A percentile compares a stretch with the other conserved stretches of the same genome.
These are phyloP conservation scores for Hycleus phaleratus DNA, from an alignment of 1,140 invertebrate species.

Conservation along the genomic window DNA sequence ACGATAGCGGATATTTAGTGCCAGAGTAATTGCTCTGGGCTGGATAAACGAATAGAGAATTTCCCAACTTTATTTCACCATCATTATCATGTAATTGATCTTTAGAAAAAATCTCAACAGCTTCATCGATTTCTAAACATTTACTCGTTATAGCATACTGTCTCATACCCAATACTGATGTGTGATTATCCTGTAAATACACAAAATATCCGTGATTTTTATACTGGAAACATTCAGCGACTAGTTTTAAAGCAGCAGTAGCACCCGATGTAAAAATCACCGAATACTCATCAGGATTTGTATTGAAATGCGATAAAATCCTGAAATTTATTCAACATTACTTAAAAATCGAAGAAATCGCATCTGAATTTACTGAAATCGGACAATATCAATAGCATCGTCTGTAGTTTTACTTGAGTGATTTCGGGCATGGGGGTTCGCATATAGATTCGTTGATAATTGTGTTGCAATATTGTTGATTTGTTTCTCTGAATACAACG, in stretches of 20 bases:
- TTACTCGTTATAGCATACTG: conserved; percentile 34
- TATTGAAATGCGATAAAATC: conserved; percentile 78
- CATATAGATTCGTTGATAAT: conserved; percentile 64
- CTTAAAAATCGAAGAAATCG: not conserved
- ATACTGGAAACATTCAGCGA: conserved; percentile 70
- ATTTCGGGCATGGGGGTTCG: conserved; percentile 79
- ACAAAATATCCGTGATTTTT: conserved; percentile 56
- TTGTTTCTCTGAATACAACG: conserved; percentile 72
- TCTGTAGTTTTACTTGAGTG: conserved; percentile 62
- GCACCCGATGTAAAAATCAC: conserved; percentile 89
- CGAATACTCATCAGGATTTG: conserved; percentile 68
- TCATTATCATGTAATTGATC: not conserved
- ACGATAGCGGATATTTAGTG: conserved; percentile 73
- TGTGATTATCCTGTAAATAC: conserved; percentile 88
- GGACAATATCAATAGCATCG: conserved; percentile 72
- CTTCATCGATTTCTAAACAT: conserved; percentile 34
- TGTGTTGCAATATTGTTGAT: conserved; percentile 58
- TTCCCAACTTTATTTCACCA: conserved; percentile 36
- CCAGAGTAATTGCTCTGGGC: conserved; percentile 95
- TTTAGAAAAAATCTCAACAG: conserved; percentile 25
- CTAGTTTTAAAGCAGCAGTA: conserved; percentile 72
- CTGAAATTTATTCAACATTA: conserved; percentile 42
- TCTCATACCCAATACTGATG: conserved; percentile 87
- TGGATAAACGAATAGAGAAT: conserved; percentile 77
- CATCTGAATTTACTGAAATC: conserved; percentile 56